Evolutionary conservation across 2,888 invertebrate genomes (phyloP).

Genomic region (Pocota personata): DNA sequence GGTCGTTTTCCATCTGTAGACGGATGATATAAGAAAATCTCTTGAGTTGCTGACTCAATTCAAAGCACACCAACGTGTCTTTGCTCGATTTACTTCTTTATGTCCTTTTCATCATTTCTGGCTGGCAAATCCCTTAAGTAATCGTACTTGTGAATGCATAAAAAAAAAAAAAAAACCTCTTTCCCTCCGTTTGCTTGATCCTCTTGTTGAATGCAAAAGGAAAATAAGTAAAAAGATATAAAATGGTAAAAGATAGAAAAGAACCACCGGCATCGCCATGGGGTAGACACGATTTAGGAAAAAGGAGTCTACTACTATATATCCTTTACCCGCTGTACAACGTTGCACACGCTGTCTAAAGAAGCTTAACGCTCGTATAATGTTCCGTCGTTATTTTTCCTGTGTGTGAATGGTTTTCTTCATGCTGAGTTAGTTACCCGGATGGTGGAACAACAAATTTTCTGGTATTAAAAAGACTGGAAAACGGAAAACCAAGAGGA

Average conservation of each 20-base stretch:
- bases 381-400: constrained; percentile 65
- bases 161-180: constrained; percentile 4
- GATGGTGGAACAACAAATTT: constrained; percentile 56
- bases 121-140: constrained; percentile 74
- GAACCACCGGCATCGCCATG: constrained; percentile 29
- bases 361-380: constrained; percentile 70
- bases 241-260: constrained; percentile 16
- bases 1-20: background rate
- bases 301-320: background rate
- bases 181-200: constrained; percentile 8
- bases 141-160: constrained; percentile 69
- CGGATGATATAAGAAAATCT: constrained; percentile 33
- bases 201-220: constrained; percentile 66
- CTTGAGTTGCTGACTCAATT: constrained; percentile 66
- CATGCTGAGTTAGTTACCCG: constrained; percentile 56
- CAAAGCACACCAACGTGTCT: constrained; percentile 56
- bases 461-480: constrained; percentile 34
- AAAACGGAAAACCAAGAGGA: constrained; percentile 11
- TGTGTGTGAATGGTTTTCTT: constrained; percentile 54
- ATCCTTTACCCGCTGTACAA: background rate
- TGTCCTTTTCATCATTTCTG: constrained; percentile 72
- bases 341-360: constrained; percentile 45
- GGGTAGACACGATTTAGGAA: constrained; percentile 29
- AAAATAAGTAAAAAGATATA: constrained; percentile 9
- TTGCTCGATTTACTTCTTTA: constrained; percentile 72